Base-by-base conservation (phyloP, 2,888 invertebrate genomes). In the Trichopria drosophilae region DNA sequence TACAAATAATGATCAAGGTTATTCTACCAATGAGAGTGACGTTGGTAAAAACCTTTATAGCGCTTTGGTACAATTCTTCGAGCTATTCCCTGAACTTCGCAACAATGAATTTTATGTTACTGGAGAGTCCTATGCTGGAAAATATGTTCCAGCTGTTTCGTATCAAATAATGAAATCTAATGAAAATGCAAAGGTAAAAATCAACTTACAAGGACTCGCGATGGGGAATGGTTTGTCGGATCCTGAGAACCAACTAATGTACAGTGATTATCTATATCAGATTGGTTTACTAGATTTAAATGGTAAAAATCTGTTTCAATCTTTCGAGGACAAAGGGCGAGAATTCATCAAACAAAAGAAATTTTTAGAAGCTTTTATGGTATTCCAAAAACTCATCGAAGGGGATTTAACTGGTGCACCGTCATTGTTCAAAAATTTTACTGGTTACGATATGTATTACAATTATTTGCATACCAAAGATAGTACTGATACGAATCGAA, bases 91-190 rank as follows among this genome's bases (percentile, higher is more conserved):
- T 1, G 85, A 90, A 62, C 77, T 88, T 20, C 83, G 83, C 65
- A 68, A 77, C 1, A 87, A 86, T 63, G 87, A 87, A 41, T 93
- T 96, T 72, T 96, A 84, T 77, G 83, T 92, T 0, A 86, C 90
- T 1, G 95, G 95, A 1, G 94, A 95, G 77, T 93, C 92, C 0
- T 93, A 93, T 69, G 93, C 84, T 32, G 93, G 94, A 1, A 85
- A 85, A 70, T 86, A 86, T 69, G 82, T 85, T 0, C 94, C 94
- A 1, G 89, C 92, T 0, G 73, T 90, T 40, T 82, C 84, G 0
- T 84, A 87, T 67, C 83, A 86, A 1, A 89, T 90, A 47, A 83
- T 87, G 62, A 80, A 81, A 58, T 84, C 84, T 56, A 82, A 83
- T 64, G 77, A 79, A 6, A 70, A 62, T 5, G 82, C 85, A 1